Base-by-base conservation (phyloP, 37 sponge, comb jelly and placozoan genomes). In the Beroe ovata region DNA sequence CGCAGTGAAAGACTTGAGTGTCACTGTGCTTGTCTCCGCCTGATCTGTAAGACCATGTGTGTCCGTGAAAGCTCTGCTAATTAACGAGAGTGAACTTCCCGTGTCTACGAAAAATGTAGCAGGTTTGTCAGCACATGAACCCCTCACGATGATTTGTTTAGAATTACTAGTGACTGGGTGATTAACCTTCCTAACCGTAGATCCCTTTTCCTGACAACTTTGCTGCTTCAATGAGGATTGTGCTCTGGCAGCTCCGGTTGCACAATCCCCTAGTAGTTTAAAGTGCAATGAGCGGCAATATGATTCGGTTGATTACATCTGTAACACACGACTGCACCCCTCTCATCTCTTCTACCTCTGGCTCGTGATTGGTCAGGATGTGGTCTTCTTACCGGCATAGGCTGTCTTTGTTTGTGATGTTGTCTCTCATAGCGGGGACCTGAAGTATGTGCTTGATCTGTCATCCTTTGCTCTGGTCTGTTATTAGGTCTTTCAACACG, bases 21-120 rank as follows among this genome's bases (percentile, higher is more conserved):
- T 11, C 11, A 47, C 54, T 16, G 11, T 16, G 54, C 11, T 47
- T 16, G 54, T 6, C 11, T 16, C 11, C 6, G n/a, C 11, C 54
- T 6, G 6, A 6, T 62, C 63, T 6, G 23, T 20, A 20, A 47
- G 11, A 47, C 54, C 54, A 47, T 16, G 54, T 6, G 11, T 16
- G 11, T 47, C 54, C 11, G 11, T 47, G 54, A 47, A 47, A 16
- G 54, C 6, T 47, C 11, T 47, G 11, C 11, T 16, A 6, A 47
- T 11, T 47, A 47, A 47, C 54, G 54, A 47, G 20, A 62, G 22
- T 4, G 23, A 3, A 25, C 63, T 62, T 62, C 63, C 63, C 4
- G 63, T 62, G 29, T 62, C 63, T 20, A 62, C 4, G 23, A 62
- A 62, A 25, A 62, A 62, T 62, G 63, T 62, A 4, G 63, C 63